These are phyloP conservation scores for Antheraea mylitta DNA, from an alignment of 1,140 invertebrate genomes.

Conservation along the genomic window DNA sequence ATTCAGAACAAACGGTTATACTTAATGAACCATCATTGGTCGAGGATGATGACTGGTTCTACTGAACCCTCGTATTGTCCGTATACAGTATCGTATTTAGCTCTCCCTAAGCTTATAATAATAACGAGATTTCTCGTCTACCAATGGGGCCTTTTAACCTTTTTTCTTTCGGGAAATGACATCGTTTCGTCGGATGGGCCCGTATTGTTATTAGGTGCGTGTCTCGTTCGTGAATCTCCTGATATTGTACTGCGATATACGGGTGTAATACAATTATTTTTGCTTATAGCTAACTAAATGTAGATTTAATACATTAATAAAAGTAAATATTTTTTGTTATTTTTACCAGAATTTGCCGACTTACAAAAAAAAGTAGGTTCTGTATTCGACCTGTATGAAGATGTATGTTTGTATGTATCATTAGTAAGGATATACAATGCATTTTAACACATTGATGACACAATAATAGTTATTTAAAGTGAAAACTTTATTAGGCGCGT, in stretches of 20 bases:
- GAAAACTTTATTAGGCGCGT: too few species aligned
- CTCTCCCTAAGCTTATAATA: slow-evolving; percentile 22
- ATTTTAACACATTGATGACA: too few species aligned
- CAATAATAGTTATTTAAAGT: too few species aligned
- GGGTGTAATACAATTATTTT: neutral
- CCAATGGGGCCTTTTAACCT: slow-evolving; percentile 29
- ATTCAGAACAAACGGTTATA: too few species aligned
- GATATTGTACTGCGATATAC: slow-evolving; percentile 17
- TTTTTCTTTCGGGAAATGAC: slow-evolving; percentile 27
- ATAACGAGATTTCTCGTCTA: slow-evolving; percentile 27
- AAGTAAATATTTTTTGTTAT: too few species aligned
- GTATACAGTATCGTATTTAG: slow-evolving; percentile 25
- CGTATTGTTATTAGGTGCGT: slow-evolving; percentile 31
- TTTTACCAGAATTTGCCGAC: too few species aligned
- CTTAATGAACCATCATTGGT: too few species aligned
- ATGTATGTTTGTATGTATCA: too few species aligned
- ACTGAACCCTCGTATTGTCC: slow-evolving; percentile 7
- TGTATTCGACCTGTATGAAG: too few species aligned
- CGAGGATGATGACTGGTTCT: neutral
- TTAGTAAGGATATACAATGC: too few species aligned
- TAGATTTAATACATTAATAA: neutral
- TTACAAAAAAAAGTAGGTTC: too few species aligned
- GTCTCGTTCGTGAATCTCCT: slow-evolving; percentile 26
- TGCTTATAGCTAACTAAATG: neutral
- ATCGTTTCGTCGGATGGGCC: slow-evolving; percentile 26